These are phyloP conservation scores for Syngnathus rostellatus DNA, from an alignment of 2,797 vertebrate genomes.

Conservation along the genomic window DNA sequence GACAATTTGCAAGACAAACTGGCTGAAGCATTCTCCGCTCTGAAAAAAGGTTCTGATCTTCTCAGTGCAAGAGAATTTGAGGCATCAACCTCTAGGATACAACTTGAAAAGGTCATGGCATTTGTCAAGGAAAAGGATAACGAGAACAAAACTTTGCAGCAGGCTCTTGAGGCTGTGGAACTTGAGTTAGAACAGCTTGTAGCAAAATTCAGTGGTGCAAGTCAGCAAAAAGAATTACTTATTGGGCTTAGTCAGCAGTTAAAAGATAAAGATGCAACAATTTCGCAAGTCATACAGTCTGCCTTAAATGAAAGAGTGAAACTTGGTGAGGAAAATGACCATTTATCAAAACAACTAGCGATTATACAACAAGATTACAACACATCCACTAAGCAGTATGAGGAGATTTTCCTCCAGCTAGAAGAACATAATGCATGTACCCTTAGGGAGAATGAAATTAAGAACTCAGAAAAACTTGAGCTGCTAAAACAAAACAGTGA, in stretches of 20 bases:
- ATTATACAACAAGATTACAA: conserved; percentile 41
- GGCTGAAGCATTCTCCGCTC: conserved; percentile 55
- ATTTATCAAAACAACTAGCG: conserved; percentile 56
- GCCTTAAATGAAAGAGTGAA: conserved; percentile 74
- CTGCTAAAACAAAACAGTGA: conserved; percentile 60
- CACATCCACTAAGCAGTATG: conserved; percentile 38
- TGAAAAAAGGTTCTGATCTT: conserved; percentile 63
- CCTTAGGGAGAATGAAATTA: conserved; percentile 42
- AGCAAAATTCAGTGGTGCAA: conserved; percentile 32
- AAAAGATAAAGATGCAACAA: conserved; percentile 72
- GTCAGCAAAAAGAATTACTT: conserved; percentile 78
- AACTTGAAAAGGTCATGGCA: conserved; percentile 69
- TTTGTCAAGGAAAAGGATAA: conserved; percentile 67
- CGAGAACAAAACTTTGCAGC: conserved; percentile 55
- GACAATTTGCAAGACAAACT: conserved; percentile 70
- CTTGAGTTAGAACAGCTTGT: conserved; percentile 50
- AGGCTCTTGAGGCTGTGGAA: conserved; percentile 62
- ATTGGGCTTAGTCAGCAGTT: conserved; percentile 73
- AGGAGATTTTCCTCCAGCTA: conserved; percentile 49
- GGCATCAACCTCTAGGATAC: conserved; percentile 56
- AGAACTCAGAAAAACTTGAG: conserved; percentile 49
- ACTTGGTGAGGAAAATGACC: conserved; percentile 62
- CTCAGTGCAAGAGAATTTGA: conserved; percentile 61
- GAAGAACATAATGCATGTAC: conserved; percentile 49
- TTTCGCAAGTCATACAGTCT: conserved; percentile 71